Evolutionary conservation across 2,113 vertebrate genomes (phyloP), one percentile per base, ranked within the genome.

Genomic region (Spheniscus mendiculus): DNA sequence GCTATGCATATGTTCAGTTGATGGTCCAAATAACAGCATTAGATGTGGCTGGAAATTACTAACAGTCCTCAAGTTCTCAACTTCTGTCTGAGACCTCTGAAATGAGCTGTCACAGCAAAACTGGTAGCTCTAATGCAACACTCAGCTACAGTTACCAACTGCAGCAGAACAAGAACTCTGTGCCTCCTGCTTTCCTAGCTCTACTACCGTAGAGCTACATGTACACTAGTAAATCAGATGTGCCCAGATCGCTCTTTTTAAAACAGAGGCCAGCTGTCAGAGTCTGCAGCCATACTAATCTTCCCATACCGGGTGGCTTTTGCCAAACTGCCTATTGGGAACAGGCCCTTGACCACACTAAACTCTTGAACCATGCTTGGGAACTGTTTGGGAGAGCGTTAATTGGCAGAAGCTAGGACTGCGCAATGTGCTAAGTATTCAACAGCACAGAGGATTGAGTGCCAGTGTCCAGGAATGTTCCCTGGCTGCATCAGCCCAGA

Each of bases 381-480:
- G 49, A 87, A 89, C 66, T 26, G 10, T 32, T 52, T 36, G 40
- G 49, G 65, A 70, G 55, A 85, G 34, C 0, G 9, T 30, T 83
- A 69, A 47, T 4, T 50, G 76, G 69, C 83, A 92, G 36, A 70
- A 53, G 38, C 40, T 15, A 62, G 47, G n/a, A 49, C 72, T 71
- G 61, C 3, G 15, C 69, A 49, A 87, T 5, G 81, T n/a, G 34
- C 66, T 76, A 56, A 91, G 82, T 42, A 87, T 79, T 89, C 73
- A 71, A 19, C n/a, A 91, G 93, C 84, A 52, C 7, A 10, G 42
- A 65, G 44, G 36, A 84, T 20, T 2, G 4, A 32, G 42, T 89
- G 93, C 77, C 83, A 87, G 87, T 13, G 78, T 79, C 84, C 93
- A 82, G 87, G 89, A 96, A 96, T 87, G 97, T 85, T 90, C 81